These are phyloP conservation scores for Temnothorax longispinosus DNA, from an alignment of 1,140 invertebrate genomes.

Conservation along the genomic window DNA sequence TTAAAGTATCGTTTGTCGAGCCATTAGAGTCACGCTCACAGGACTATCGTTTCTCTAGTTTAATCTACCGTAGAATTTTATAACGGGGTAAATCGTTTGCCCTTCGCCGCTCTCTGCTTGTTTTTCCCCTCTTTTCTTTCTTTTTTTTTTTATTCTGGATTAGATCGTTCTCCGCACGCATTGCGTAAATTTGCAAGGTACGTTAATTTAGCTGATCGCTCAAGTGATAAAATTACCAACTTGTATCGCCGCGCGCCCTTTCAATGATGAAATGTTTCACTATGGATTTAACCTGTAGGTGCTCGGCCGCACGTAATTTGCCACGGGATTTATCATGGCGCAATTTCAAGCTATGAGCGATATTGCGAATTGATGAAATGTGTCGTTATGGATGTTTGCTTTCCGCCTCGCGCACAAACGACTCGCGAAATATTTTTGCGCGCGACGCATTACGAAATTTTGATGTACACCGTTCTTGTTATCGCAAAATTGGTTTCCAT, in stretches of 20 bases:
- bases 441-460: constrained; percentile 51
- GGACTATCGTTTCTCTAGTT: constrained; percentile 68
- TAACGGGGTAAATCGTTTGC: constrained; percentile 45
- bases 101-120: neutral
- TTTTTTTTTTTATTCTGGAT: neutral
- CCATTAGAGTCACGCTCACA: constrained; percentile 66
- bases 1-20: constrained; percentile 71
- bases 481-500: constrained; percentile 38
- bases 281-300: constrained; percentile 50
- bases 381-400: constrained; percentile 60
- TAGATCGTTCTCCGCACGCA: constrained; percentile 22
- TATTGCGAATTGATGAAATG: constrained; percentile 62
- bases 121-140: neutral
- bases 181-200: constrained; percentile 43
- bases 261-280: constrained; percentile 56
- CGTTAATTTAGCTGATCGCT: constrained; percentile 60
- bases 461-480: constrained; percentile 49
- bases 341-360: constrained; percentile 61
- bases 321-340: constrained; percentile 63
- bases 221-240: constrained; percentile 61
- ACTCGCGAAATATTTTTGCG: constrained; percentile 59
- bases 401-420: constrained; percentile 60
- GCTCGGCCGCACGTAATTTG: constrained; percentile 63
- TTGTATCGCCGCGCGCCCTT: constrained; percentile 14
- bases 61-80: constrained; percentile 73